Evolutionary conservation across 53 echinoderm and acorn worm species (phyloP).

Genomic region (Apostichopus leukothele): DNA sequence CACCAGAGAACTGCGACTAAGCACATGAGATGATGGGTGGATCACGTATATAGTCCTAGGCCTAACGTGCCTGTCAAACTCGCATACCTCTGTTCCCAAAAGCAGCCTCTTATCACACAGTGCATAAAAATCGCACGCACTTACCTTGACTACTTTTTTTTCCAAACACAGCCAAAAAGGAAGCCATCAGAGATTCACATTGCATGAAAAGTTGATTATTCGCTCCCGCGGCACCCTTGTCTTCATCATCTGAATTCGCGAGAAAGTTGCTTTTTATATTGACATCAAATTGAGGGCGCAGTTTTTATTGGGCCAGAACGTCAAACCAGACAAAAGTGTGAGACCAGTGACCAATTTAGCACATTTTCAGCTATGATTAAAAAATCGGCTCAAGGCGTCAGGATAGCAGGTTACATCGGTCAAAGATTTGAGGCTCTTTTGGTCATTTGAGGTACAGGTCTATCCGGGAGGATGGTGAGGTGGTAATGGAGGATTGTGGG

Average conservation of each 20-base stretch:
- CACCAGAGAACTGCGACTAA: not conserved
- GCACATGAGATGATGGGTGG: conserved; percentile 1
- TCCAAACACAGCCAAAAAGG: conserved; percentile 43
- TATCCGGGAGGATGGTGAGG: too few relatives aligned
- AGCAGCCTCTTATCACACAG: not conserved
- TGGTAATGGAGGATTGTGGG: too few relatives aligned
- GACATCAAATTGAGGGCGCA: conserved; percentile 37
- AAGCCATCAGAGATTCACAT: conserved; percentile 46
- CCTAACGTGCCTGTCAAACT: not conserved
- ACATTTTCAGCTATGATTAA: conserved; percentile 4
- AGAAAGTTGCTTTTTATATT: conserved; percentile 46
- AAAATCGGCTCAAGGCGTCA: too few relatives aligned
- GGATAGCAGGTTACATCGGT: too few relatives aligned
- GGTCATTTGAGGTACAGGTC: too few relatives aligned
- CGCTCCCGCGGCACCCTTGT: conserved; percentile 46
- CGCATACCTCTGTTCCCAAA: not conserved
- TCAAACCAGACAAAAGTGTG: conserved; percentile 1
- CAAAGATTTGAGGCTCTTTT: too few relatives aligned
- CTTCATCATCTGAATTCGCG: conserved; percentile 37
- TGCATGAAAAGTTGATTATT: conserved; percentile 46
- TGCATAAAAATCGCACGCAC: not conserved
- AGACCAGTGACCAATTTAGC: not conserved
- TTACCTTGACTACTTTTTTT: conserved; percentile 46
- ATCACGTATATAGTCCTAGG: not conserved
- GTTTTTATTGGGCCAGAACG: conserved; percentile 5